Evolutionary conservation across 2,113 vertebrate genomes (phyloP), one percentile per base, ranked within the genome.

Genomic region (Oreochromis niloticus): DNA sequence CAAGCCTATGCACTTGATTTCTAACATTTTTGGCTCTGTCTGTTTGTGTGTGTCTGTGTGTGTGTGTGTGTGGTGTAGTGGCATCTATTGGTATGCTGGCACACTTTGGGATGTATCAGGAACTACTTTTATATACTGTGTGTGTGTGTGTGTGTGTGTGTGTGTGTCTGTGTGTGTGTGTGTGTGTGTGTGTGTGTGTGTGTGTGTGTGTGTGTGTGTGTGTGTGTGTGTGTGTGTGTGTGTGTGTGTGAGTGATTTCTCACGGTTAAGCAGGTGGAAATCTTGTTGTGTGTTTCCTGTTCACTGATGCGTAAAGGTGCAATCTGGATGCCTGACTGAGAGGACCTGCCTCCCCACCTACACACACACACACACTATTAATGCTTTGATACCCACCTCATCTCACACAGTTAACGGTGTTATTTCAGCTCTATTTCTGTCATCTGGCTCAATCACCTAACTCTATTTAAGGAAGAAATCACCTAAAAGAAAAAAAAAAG

Each of bases 281-380:
- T 91, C 79, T 88, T 56, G 80, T 34, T 87, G 88, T 90, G 89
- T 41, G 85, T 80, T 86, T 89, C 83, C 73, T 85, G 91, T 84
- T 89, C 57, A 83, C 57, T 71, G 91, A 90, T 3, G 88, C 84
- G 86, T 91, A 66, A 93, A 93, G 79, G 80, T 83, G 81, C 92
- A 93, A 92, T 92, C 94, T 95, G 95, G 88, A 81, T 87, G 80
- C 88, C 87, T 92, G 84, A 88, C 89, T 84, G 87, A 88, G 86
- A 89, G 43, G 50, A 91, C 88, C 88, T 88, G 66, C 73, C 71
- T 59, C 27, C 9, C 52, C 84, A 85, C 89, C 66, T 46, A 79
- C 82, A 85, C 63, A 73, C 83, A 79, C 82, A 85, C 63, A 73
- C 83, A 90, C 89, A 86, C 85, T 48, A 50, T 81, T 85, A 90